Evolutionary conservation across 2,888 invertebrate genomes (phyloP), one percentile per base, ranked within the genome.

Genomic region (Pyrgus malvae): DNA sequence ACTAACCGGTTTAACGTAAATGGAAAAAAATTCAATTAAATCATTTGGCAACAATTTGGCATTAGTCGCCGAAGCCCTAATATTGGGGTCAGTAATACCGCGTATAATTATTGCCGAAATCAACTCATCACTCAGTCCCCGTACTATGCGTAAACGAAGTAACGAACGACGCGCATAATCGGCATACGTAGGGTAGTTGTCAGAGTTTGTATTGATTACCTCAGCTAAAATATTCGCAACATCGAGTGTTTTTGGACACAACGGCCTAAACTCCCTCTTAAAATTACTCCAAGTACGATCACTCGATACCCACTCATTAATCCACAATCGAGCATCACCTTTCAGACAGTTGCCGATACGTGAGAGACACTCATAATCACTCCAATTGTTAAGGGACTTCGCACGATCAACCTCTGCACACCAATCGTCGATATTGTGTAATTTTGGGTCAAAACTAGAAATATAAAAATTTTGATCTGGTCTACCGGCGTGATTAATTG

Each of bases 221-320:
- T n/a, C n/a, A n/a, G n/a, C n/a, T n/a, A n/a, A n/a, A n/a, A n/a
- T n/a, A n/a, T n/a, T n/a, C n/a, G n/a, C n/a, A n/a, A n/a, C n/a
- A n/a, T n/a, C n/a, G n/a, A n/a, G n/a, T n/a, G n/a, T n/a, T n/a
- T n/a, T n/a, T n/a, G n/a, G n/a, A n/a, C n/a, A n/a, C n/a, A n/a
- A n/a, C n/a, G n/a, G n/a, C n/a, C n/a, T n/a, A n/a, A n/a, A n/a
- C n/a, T n/a, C n/a, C n/a, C n/a, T n/a, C n/a, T n/a, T n/a, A n/a
- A n/a, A n/a, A n/a, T n/a, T n/a, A n/a, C n/a, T 40, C 38, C 38
- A 40, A n/a, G n/a, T 40, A 40, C 21, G 38, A 35, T 35, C 35
- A 7, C 14, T 8, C 1, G 35, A 6, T 1, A 35, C 35, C 35
- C 16, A 35, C 16, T 40, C 38, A 6, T 40, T 40, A 11, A 40